These are phyloP conservation scores for Pimephales promelas DNA, from an alignment of 2,113 vertebrate genomes.

Conservation along the genomic window DNA sequence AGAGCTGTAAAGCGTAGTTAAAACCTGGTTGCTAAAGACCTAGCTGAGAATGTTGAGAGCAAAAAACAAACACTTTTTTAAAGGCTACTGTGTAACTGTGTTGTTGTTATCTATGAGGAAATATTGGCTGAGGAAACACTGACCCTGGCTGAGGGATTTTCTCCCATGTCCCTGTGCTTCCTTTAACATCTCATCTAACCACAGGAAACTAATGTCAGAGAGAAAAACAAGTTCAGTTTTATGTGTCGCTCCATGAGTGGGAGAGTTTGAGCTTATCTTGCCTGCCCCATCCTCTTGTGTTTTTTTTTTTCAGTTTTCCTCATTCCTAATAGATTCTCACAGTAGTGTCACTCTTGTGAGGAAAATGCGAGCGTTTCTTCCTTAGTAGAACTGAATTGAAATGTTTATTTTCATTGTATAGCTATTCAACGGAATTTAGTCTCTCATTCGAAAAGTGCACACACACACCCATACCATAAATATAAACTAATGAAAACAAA, in stretches of 20 bases:
- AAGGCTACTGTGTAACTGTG: neutral
- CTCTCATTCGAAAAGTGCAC: no score
- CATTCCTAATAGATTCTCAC: neutral
- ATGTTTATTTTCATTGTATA: no score
- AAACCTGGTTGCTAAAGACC: neutral
- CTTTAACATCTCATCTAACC: slow-evolving; percentile 21
- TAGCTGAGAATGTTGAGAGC: neutral
- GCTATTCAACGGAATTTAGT: no score
- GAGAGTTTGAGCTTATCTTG: slow-evolving; percentile 14
- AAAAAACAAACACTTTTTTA: no score
- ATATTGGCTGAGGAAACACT: no score
- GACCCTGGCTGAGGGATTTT: slow-evolving; percentile 14
- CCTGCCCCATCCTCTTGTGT: neutral
- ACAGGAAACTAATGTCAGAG: slow-evolving; percentile 25
- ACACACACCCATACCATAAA: no score
- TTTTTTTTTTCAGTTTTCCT: neutral
- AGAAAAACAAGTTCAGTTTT: slow-evolving; percentile 23
- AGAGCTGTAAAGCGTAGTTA: neutral
- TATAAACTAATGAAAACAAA: no score
- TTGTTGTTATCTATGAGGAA: slow-evolving; percentile 24
- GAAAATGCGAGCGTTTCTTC: neutral
- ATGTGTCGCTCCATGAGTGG: neutral
- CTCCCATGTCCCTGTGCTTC: neutral
- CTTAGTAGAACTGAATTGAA: neutral
- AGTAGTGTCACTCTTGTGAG: neutral